Base-by-base conservation (phyloP, 2,888 invertebrate species). In the Hirtodrosophila cameraria region DNA sequence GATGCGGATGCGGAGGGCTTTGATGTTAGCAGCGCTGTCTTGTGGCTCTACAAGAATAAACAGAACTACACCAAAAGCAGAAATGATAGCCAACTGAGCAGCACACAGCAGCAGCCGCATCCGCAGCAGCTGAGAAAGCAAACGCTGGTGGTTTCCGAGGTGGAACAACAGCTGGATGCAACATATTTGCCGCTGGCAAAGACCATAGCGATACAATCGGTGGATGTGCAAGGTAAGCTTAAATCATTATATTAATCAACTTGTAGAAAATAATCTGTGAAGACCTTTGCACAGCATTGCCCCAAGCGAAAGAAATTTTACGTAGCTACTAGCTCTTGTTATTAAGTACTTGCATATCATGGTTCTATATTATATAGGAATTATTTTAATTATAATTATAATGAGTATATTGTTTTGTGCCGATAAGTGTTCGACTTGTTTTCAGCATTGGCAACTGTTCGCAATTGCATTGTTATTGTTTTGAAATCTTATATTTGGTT, bases 141-240 rank as follows among this genome's bases (percentile, higher is more conserved):
- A 84, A 95, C 95, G 0, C 94, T 96, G 86, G 94, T 95, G 16
- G 93, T 96, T 41, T 95, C 95, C 0, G 96, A 96, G 88, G 94
- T 96, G 9, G 95, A 95, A 6, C 95, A 95, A 35, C 95, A 95
- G 94, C 94, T 90, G 82, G 91, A 52, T 92, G 92, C 74, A 74
- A 93, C 94, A 85, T 94, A 94, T 90, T 94, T 95, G 85, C 94
- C 94, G 86, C 94, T 95, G 90, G 94, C 94, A n/a, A 95, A 94
- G 75, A 94, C 95, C 1, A 94, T 96, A 63, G 95, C 95, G 15
- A 95, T 95, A 74, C 94, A 95, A 86, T 94, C 95, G 89, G 95
- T 95, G n/a, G 93, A 94, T 75, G 92, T 93, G 27, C 92, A 93
- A 86, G 94, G 94, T 94, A 89, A 88, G 86, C 59, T 16, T 12